A percentile compares a stretch with the other conserved stretches of the same genome.
phyloP scores from a whole-genome alignment of 2,888 invertebrate genomes.

The Criorhina ranunculi region DNA sequence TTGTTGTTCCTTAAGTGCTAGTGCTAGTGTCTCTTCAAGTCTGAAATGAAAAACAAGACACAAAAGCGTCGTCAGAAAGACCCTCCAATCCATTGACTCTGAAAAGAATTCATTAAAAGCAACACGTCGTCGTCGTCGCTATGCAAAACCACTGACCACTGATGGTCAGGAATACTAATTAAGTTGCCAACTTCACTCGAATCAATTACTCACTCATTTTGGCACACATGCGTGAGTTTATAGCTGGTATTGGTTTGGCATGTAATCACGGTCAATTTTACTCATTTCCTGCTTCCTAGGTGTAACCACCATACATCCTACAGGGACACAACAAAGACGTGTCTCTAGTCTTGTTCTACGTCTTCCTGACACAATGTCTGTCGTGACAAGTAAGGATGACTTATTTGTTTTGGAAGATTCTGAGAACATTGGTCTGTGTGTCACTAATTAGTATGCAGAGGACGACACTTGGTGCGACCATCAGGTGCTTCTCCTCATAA shows the following conservation, averaged over 20 bases:
- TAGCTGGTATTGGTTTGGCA: conserved; percentile 40
- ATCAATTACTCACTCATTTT: conserved; percentile 46
- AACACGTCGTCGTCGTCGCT: conserved; percentile 42
- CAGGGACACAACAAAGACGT: conserved; percentile 20
- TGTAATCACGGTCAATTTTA: conserved; percentile 67
- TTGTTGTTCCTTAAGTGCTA: conserved; percentile 25
- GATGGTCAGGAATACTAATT: conserved; percentile 57
- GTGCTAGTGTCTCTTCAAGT: conserved; percentile 40
- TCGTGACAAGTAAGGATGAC: conserved; percentile 38
- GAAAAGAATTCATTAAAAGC: conserved; percentile 53
- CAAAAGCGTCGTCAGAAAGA: conserved; percentile 32
- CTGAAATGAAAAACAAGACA: conserved; percentile 30
- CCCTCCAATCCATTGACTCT: conserved; percentile 39
- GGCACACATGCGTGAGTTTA: conserved; percentile 14
- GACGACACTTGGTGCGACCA: conserved; percentile 41
- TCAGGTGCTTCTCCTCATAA: conserved; percentile 47
- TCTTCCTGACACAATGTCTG: conserved; percentile 46
- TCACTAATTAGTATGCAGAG: conserved; percentile 65
- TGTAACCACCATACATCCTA: conserved; percentile 29
- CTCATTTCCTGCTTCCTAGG: conserved; percentile 71
- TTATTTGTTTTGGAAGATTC: conserved; percentile 40
- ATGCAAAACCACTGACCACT: conserved; percentile 38
- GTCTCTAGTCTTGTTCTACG: background rate
- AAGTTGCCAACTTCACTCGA: conserved; percentile 29
- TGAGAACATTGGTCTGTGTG: conserved; percentile 56